A percentile compares a stretch with the other conserved stretches of the same genome.
Conservation (phyloP, 2,113 vertebrate genomes). For the Pachyramphus minor region DNA sequence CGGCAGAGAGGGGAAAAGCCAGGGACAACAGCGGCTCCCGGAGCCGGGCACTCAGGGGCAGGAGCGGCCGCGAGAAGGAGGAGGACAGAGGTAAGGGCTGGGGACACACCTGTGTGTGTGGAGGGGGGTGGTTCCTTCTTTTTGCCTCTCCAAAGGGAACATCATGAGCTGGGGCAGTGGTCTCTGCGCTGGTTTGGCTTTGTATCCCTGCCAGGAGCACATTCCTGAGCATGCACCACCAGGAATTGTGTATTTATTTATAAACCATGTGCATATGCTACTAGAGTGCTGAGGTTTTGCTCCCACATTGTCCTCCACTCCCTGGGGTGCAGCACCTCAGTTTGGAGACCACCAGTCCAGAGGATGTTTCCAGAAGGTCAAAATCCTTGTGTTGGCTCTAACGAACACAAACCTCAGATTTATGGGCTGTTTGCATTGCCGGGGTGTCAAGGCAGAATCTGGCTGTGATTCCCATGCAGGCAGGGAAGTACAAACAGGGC, state of each 20-base stretch:
- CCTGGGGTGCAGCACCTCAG: accelerated
- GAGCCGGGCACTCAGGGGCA: slow-evolving; percentile 80
- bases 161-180: accelerated
- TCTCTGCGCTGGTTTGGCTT: accelerated
- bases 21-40: slow-evolving; percentile 78
- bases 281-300: accelerated
- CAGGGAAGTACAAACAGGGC: not conserved
- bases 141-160: not conserved
- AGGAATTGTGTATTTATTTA: not conserved
- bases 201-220: not conserved
- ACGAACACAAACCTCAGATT: accelerated
- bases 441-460: not conserved
- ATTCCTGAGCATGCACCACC: accelerated
- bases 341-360: not conserved
- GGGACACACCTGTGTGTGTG: accelerated
- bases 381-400: not conserved
- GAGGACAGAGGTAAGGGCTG: slow-evolving; percentile 85
- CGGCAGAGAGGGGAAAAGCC: slow-evolving; percentile 41
- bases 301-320: accelerated
- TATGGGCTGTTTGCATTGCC: too few relatives aligned
- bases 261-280: accelerated
- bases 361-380: not conserved
- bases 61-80: slow-evolving; percentile 81
- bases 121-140: accelerated
- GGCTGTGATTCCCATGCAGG: not conserved